These are phyloP conservation scores for Loripinus fragilis DNA, from an alignment of 2,888 invertebrate species.

Conservation along the genomic window DNA sequence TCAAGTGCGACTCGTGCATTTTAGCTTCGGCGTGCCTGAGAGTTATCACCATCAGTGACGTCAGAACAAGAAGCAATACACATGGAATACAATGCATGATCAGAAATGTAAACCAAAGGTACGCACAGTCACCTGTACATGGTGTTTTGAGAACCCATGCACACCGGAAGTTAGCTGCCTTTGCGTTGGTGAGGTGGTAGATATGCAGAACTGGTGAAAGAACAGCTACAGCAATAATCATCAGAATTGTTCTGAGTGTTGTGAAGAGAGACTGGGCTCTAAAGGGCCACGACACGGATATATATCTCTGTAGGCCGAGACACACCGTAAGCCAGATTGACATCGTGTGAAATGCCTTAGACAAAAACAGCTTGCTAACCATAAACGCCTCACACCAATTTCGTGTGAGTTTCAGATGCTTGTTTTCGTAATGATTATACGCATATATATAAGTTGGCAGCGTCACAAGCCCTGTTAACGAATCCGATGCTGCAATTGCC, in stretches of 20 bases:
- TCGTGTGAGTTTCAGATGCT: constrained; percentile 22
- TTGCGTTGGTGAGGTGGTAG: constrained; percentile 33
- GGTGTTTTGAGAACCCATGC: constrained; percentile 31
- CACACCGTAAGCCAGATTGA: constrained; percentile 61
- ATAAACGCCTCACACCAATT: constrained; percentile 41
- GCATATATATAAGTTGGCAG: constrained; percentile 49
- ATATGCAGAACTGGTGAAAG: constrained; percentile 39
- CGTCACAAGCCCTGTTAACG: constrained; percentile 50
- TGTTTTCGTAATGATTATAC: constrained; percentile 11
- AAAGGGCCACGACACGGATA: constrained; percentile 52
- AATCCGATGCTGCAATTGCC: constrained; percentile 52
- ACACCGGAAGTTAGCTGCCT: constrained; percentile 24
- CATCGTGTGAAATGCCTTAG: constrained; percentile 51
- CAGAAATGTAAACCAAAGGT: constrained; percentile 36
- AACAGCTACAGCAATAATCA: constrained; percentile 29
- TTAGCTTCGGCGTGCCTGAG: constrained; percentile 27
- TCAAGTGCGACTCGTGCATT: constrained; percentile 35
- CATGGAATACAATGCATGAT: constrained; percentile 53
- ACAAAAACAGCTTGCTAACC: constrained; percentile 33
- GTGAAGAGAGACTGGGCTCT: constrained; percentile 32
- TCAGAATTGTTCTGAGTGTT: constrained; percentile 12
- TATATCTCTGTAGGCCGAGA: constrained; percentile 55
- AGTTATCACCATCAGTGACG: constrained; percentile 39
- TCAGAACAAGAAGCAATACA: constrained; percentile 38
- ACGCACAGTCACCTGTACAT: constrained; percentile 31